Base-by-base conservation (phyloP, 2,888 invertebrate genomes). In the Saturnia japonica region DNA sequence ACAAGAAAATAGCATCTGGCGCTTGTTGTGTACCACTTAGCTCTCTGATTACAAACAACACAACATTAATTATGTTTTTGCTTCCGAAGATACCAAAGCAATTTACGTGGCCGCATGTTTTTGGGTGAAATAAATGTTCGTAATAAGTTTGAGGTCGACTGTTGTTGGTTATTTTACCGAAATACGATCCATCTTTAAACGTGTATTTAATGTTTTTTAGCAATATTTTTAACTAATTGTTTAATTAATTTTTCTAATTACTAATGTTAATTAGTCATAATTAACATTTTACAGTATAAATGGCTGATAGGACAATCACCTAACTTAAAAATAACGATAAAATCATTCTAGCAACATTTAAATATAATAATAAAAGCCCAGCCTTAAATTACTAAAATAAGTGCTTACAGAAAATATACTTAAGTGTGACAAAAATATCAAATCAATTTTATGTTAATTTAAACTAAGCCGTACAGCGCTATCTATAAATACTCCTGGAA, bases 51-150 rank as follows among this genome's bases (percentile, higher is more conserved):
- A 90, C 89, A 87, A 90, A 89, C 88, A 88, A 85, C 87, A 82
- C 79, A 86, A 87, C 89, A 91, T 91, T 91, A 91, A 91, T 91
- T 90, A 91, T 86, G 88, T 91, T 91, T 91, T 89, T 90, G 88
- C 87, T 88, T 87, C 84, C 82, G 80, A 87, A 88, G 89, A 88
- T 89, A 84, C 85, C 84, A 77, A 81, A 87, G 87, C 87, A 85
- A 90, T 91, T 91, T 88, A 89, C 87, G 88, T 85, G 83, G 80
- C 81, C 77, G 79, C 78, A 76, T 78, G 80, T 85, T 88, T 88
- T 86, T 83, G 79, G 82, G 76, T 74, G 72, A 87, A 90, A 90
- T 82, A 85, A 90, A 90, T 89, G 88, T 85, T 88, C 82, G 86
- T 82, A 87, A 89, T 89, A 88, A 87, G 83, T 87, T 83, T 80